A percentile compares a stretch with the other conserved stretches of the same genome.
phyloP scores from a whole-genome alignment of 2,113 vertebrate genomes.

The Deroptyus accipitrinus region DNA sequence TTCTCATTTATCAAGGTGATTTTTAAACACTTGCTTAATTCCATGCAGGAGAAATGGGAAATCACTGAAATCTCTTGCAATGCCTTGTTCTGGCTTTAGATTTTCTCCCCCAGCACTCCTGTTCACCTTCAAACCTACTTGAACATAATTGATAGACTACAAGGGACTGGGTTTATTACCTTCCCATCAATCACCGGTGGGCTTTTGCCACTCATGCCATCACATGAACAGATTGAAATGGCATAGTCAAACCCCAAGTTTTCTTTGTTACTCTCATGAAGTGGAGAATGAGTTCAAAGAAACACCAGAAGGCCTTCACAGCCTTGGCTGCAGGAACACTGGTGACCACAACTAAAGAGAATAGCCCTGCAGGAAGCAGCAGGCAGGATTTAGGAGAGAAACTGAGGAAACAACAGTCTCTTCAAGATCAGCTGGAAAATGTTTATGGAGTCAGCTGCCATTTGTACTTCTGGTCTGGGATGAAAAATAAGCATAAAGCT shows the following conservation, averaged over 20 bases:
- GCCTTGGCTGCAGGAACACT: neutral
- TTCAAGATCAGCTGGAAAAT: slow-evolving; percentile 65
- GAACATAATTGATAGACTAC: neutral
- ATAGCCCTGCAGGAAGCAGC: neutral
- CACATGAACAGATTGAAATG: neutral
- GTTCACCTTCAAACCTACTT: slow-evolving; percentile 56
- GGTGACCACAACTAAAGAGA: neutral
- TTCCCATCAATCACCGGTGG: neutral
- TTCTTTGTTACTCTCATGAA: neutral
- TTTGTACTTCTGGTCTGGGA: slow-evolving; percentile 62
- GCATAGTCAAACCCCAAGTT: neutral
- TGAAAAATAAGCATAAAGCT: slow-evolving; percentile 68
- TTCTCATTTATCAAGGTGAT: slow-evolving; percentile 46
- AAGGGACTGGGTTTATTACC: neutral
- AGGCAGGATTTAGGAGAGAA: neutral
- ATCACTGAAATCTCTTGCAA: slow-evolving; percentile 20
- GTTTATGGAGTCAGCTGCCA: slow-evolving; percentile 68
- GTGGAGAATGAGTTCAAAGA: neutral
- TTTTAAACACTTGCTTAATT: slow-evolving; percentile 37
- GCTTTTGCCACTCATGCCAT: neutral
- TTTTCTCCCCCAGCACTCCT: neutral
- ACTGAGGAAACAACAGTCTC: slow-evolving; percentile 43
- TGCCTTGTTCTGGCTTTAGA: slow-evolving; percentile 12
- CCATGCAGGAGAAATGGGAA: neutral
- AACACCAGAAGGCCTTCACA: neutral